Percentiles rank a stretch among this genome's conserved stretches.
phyloP scores from a whole-genome alignment of 2,888 invertebrate species.

The Ophion ventricosus region DNA sequence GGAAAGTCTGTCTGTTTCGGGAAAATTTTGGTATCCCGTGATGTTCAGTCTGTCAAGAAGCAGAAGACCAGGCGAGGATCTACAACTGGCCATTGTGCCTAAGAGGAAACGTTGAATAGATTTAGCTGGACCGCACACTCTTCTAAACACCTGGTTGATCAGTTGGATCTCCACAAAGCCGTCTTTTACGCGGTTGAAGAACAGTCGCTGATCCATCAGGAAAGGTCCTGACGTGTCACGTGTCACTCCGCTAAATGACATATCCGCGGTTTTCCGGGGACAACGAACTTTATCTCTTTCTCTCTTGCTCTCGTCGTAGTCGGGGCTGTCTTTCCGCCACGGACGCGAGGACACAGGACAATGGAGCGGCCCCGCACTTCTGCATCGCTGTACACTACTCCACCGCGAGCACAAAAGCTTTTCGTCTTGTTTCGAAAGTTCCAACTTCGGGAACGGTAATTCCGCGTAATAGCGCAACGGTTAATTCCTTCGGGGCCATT shows the following conservation, averaged over 20 bases:
- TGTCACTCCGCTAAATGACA: constrained; percentile 36
- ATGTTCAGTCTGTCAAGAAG: background rate
- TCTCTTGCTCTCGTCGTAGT: background rate
- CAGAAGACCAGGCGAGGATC: background rate
- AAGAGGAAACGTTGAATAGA: background rate
- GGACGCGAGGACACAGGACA: constrained; percentile 22
- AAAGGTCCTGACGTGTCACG: background rate
- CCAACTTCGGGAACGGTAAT: constrained; percentile 42
- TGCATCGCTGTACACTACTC: constrained; percentile 8
- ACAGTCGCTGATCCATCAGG: constrained; percentile 1
- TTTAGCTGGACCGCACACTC: constrained; percentile 24
- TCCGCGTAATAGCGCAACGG: constrained; percentile 52
- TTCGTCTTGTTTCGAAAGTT: constrained; percentile 25
- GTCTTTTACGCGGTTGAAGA: constrained; percentile 12
- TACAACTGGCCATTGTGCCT: no score
- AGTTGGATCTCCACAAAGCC: background rate
- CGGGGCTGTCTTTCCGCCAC: constrained; percentile 11
- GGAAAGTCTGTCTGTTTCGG: constrained; percentile 6
- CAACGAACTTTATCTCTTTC: constrained; percentile 48
- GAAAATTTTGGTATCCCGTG: background rate
- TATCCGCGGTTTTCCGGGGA: constrained; percentile 63
- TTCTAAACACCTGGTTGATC: constrained; percentile 1
- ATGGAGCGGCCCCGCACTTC: constrained; percentile 14
- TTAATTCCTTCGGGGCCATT: constrained; percentile 64
- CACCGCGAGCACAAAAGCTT: background rate